phyloP scores from a whole-genome alignment of 2,797 vertebrate genomes.

The Apogon hyalosoma region DNA sequence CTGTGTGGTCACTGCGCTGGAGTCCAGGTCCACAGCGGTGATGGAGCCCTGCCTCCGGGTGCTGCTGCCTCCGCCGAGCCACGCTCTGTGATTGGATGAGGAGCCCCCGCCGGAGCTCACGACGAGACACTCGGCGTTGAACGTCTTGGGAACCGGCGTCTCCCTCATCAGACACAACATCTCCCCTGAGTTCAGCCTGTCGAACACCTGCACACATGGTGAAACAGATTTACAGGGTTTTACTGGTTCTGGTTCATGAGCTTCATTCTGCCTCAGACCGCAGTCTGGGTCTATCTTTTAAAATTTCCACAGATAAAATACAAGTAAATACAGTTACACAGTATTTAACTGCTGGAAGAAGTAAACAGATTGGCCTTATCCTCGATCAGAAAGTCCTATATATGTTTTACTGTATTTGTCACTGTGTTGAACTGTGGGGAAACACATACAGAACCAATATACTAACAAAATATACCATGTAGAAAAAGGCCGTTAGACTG shows the following conservation, averaged over 20 bases:
- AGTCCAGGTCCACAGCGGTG: slow-evolving; percentile 86
- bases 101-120: slow-evolving; percentile 64
- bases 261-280: background rate
- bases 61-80: slow-evolving; percentile 92
- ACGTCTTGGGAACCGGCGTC: slow-evolving; percentile 75
- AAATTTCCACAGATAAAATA: too few species aligned
- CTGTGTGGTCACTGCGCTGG: slow-evolving; percentile 81
- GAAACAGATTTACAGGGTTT: background rate
- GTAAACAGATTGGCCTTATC: too few species aligned
- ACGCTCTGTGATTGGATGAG: slow-evolving; percentile 68
- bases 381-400: too few species aligned
- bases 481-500: too few species aligned
- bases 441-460: too few species aligned
- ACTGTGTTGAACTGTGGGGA: too few species aligned
- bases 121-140: slow-evolving; percentile 87
- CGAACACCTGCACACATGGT: slow-evolving; percentile 87
- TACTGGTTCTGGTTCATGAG: background rate
- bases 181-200: slow-evolving; percentile 90
- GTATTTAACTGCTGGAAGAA: too few species aligned
- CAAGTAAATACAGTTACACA: too few species aligned
- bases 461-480: too few species aligned
- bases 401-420: too few species aligned
- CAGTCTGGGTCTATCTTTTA: too few species aligned
- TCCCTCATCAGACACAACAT: slow-evolving; percentile 91
- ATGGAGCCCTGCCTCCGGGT: slow-evolving; percentile 85